phyloP scores from a whole-genome alignment of 2,797 vertebrate species.

The Sebastolobus altivelis region DNA sequence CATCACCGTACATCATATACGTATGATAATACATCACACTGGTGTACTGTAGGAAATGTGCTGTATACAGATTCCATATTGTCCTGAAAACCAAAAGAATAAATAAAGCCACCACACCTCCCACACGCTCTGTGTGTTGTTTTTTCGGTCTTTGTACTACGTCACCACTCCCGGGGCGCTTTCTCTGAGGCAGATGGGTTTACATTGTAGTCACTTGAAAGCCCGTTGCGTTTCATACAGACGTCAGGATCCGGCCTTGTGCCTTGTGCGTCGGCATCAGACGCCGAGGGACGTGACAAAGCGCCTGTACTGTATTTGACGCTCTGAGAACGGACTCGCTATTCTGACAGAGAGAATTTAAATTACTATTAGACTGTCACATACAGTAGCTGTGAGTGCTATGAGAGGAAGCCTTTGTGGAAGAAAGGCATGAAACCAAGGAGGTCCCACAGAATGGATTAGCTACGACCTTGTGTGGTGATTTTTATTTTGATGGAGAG shows the following conservation, averaged over 20 bases:
- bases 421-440: conserved; percentile 9
- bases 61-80: not conserved
- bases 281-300: not conserved
- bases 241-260: not conserved
- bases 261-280: not conserved
- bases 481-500: not conserved
- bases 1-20: not conserved
- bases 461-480: conserved; percentile 30
- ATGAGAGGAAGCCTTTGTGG: conserved; percentile 25
- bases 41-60: not conserved
- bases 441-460: conserved; percentile 19
- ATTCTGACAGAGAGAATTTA: not conserved
- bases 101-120: too few relatives aligned
- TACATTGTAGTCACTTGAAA: too few relatives aligned
- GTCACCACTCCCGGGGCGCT: too few relatives aligned
- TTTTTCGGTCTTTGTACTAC: too few relatives aligned
- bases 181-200: too few relatives aligned
- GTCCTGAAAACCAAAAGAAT: too few relatives aligned
- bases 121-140: too few relatives aligned
- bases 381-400: not conserved
- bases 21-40: not conserved
- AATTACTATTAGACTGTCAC: not conserved
- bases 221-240: not conserved
- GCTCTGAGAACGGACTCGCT: not conserved
- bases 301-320: too few relatives aligned